These are phyloP conservation scores for Phoenicopterus ruber DNA, from an alignment of 2,113 vertebrate genomes.

Conservation along the genomic window DNA sequence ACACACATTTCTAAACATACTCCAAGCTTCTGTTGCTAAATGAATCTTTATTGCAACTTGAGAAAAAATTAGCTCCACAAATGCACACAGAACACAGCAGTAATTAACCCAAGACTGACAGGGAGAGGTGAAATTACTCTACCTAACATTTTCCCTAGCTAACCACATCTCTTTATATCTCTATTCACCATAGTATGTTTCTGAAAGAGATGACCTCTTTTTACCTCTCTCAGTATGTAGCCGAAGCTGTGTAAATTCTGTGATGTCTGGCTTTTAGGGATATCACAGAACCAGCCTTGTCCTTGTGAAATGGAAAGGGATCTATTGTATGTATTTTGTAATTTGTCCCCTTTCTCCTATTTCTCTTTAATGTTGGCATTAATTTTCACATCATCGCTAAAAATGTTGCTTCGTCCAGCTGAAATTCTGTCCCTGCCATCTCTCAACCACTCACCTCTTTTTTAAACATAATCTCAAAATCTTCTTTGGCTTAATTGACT, in stretches of 20 bases:
- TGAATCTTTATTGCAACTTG: neutral
- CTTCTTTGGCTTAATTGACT: neutral
- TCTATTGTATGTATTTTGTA: neutral
- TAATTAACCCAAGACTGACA: neutral
- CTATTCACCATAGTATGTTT: neutral
- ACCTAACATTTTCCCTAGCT: neutral
- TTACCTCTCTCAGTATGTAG: conserved; percentile 27
- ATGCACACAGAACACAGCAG: neutral
- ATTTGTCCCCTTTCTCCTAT: neutral
- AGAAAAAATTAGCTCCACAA: neutral
- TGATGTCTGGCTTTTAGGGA: conserved; percentile 44
- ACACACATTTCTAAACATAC: neutral
- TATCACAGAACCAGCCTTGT: neutral
- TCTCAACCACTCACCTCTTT: neutral
- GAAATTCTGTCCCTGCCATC: neutral
- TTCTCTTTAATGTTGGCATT: neutral
- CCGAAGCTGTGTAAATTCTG: conserved; percentile 22
- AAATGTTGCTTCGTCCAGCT: neutral
- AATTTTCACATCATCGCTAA: neutral
- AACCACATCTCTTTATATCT: neutral
- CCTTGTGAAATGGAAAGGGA: neutral
- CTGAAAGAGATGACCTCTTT: conserved; percentile 38
- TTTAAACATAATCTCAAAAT: neutral
- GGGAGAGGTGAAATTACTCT: neutral
- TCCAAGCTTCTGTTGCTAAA: neutral